Conservation (phyloP, 2,113 vertebrate species). For the Pollimyrus isidori region DNA sequence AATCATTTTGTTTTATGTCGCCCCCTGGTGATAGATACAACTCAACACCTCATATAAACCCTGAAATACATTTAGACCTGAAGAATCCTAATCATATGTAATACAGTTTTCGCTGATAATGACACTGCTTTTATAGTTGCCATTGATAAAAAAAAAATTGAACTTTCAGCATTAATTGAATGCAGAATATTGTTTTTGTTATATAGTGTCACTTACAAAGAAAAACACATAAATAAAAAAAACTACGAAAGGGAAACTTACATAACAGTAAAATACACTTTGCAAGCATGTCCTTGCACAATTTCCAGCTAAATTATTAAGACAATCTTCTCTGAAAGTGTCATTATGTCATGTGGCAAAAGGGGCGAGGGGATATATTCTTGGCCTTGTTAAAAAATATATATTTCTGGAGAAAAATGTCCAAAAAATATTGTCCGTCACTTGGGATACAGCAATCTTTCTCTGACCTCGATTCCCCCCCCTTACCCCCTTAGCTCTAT, state of each 20-base stretch:
- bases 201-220: neutral
- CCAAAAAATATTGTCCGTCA: neutral
- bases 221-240: neutral
- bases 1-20: slow-evolving; percentile 5
- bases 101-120: neutral
- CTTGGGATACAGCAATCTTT: neutral
- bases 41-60: neutral
- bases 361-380: neutral
- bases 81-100: neutral
- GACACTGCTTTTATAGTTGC: neutral
- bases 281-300: neutral
- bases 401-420: neutral
- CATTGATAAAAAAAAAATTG: neutral
- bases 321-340: neutral
- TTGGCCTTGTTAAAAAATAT: neutral
- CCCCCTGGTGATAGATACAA: slow-evolving; percentile 11
- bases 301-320: neutral
- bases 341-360: no score
- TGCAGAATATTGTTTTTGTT: neutral
- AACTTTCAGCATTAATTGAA: neutral
- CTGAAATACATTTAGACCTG: neutral
- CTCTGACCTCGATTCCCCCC: slow-evolving; percentile 17
- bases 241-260: neutral
- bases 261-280: neutral
- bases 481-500: neutral